Evolutionary conservation across 2,113 vertebrate species (phyloP).

Genomic region (Dipodomys spectabilis): DNA sequence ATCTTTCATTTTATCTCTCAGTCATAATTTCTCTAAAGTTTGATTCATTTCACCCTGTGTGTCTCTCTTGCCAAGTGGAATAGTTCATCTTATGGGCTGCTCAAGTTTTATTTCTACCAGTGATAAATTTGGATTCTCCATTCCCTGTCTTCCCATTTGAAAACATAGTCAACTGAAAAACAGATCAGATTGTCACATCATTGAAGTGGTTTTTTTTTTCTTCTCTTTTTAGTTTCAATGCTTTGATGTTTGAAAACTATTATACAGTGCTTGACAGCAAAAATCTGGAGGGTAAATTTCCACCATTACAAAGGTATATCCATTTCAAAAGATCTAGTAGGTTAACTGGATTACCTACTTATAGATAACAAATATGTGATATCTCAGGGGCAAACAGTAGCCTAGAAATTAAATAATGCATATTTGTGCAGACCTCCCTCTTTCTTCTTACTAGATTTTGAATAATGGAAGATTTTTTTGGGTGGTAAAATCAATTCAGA

Average conservation of each 20-base stretch:
- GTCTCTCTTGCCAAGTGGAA: not conserved
- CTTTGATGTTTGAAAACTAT: slow-evolving; percentile 55
- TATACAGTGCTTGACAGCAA: slow-evolving; percentile 18
- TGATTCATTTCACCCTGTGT: not conserved
- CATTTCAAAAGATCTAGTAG: slow-evolving; percentile 61
- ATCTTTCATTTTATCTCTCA: slow-evolving; percentile 46
- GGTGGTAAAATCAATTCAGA: not conserved
- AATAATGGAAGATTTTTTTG: slow-evolving; percentile 42
- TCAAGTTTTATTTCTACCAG: not conserved
- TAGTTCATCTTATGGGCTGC: slow-evolving; percentile 1
- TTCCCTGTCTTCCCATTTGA: slow-evolving; percentile 36
- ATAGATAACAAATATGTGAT: slow-evolving; percentile 26
- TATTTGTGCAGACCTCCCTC: not conserved
- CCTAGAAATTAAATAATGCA: slow-evolving; percentile 41
- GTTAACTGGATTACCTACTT: slow-evolving; percentile 49
- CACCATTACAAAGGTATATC: slow-evolving; percentile 12
- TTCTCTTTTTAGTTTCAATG: slow-evolving; percentile 46
- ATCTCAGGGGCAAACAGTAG: not conserved
- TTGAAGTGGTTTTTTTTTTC: slow-evolving; percentile 12
- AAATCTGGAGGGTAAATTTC: slow-evolving; percentile 47
- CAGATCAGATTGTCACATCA: not conserved
- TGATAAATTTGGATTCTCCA: slow-evolving; percentile 6
- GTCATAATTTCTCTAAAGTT: slow-evolving; percentile 27
- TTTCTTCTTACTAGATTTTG: not conserved
- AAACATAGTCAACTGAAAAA: slow-evolving; percentile 45